phyloP scores from a whole-genome alignment of 1,140 invertebrate genomes.

The Drosophila kepulauana region DNA sequence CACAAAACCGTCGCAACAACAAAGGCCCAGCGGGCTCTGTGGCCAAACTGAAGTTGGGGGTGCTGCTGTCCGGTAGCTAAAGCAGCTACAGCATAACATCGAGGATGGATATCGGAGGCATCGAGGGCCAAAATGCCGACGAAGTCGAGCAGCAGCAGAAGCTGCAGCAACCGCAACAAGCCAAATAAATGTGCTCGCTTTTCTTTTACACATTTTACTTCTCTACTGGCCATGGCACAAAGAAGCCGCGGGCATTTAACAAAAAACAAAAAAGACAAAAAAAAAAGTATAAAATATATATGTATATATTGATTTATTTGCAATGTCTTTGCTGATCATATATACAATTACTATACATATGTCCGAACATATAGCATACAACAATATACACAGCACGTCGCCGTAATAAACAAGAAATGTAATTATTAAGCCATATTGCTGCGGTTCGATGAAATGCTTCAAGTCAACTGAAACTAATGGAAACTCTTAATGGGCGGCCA shows the following conservation, averaged over 20 bases:
- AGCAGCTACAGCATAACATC: not conserved
- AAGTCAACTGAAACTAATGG: conserved; percentile 16
- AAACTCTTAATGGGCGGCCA: conserved; percentile 7
- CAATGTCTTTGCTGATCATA: conserved; percentile 46
- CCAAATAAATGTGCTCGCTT: conserved; percentile 74
- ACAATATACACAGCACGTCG: conserved; percentile 4
- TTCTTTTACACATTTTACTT: conserved; percentile 43
- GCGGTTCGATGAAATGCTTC: not conserved
- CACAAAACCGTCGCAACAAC: conserved; percentile 69
- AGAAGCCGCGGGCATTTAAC: conserved; percentile 66
- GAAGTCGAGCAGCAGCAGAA: not conserved
- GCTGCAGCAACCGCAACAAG: conserved; percentile 69
- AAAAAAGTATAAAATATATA: not conserved
- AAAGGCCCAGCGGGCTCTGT: conserved; percentile 56
- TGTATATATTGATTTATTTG: conserved; percentile 70
- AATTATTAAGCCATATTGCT: conserved; percentile 19
- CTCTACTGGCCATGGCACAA: conserved; percentile 50
- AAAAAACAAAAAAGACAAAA: conserved; percentile 47
- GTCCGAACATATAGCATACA: conserved; percentile 5
- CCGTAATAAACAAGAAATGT: not conserved
- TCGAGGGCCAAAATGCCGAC: not conserved
- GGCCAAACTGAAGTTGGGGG: conserved; percentile 10
- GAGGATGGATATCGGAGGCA: not conserved
- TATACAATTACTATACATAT: not conserved
- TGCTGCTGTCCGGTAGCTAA: not conserved